Conservation (phyloP, 1,140 invertebrate species). For the Conopomorpha cramerella region DNA sequence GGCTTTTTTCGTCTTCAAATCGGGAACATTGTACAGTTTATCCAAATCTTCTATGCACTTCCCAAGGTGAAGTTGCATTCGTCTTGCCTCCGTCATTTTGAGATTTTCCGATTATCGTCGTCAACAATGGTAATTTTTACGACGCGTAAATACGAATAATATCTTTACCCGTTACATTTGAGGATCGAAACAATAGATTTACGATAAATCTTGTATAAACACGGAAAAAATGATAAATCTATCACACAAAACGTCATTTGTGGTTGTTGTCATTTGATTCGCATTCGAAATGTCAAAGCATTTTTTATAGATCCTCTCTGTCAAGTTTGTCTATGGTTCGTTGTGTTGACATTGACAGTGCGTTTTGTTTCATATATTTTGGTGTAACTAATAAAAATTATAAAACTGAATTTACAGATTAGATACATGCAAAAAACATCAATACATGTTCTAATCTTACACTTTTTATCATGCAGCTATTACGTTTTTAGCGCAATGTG, state of each 20-base stretch:
- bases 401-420: too few relatives aligned
- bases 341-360: too few relatives aligned
- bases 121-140: too few relatives aligned
- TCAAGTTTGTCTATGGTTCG: too few relatives aligned
- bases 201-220: too few relatives aligned
- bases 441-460: too few relatives aligned
- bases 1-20: slow-evolving; percentile 52
- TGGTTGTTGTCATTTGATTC: neutral
- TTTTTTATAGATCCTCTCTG: neutral
- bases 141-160: too few relatives aligned
- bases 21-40: slow-evolving; percentile 53
- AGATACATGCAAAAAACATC: too few relatives aligned
- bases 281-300: neutral
- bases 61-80: slow-evolving; percentile 57
- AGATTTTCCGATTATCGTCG: slow-evolving; percentile 12
- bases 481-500: too few relatives aligned
- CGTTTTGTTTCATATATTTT: too few relatives aligned
- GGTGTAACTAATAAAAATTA: too few relatives aligned
- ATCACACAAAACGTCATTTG: neutral
- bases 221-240: neutral
- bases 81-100: slow-evolving; percentile 55
- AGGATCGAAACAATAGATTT: slow-evolving; percentile 17
- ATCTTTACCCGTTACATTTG: slow-evolving; percentile 46
- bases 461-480: too few relatives aligned
- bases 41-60: slow-evolving; percentile 60